Percentiles rank a stretch among this genome's conserved stretches.
Evolutionary conservation across 2,113 vertebrate species (phyloP).

Genomic region (Todiramphus saurophagus): DNA sequence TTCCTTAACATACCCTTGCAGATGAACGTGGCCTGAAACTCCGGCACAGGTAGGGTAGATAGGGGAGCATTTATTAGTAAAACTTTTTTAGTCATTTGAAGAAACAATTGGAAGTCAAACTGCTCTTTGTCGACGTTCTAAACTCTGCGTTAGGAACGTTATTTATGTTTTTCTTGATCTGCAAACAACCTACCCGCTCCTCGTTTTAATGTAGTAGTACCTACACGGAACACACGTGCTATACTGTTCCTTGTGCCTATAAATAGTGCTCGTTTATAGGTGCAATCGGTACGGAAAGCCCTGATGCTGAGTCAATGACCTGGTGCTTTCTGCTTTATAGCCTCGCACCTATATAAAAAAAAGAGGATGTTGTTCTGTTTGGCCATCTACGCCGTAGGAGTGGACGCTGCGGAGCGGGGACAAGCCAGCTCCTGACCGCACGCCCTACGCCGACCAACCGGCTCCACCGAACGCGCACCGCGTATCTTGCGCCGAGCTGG

Average conservation of each 20-base stretch:
- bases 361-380: background rate
- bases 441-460: background rate
- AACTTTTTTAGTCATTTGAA: background rate
- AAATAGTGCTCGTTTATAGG: background rate
- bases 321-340: background rate
- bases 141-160: background rate
- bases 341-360: background rate
- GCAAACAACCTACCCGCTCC: background rate
- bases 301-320: background rate
- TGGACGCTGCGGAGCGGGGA: accelerated
- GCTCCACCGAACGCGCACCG: background rate
- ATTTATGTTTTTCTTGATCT: background rate
- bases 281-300: background rate
- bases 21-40: background rate
- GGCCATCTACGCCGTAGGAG: too few relatives aligned
- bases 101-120: background rate
- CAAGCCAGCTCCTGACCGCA: background rate
- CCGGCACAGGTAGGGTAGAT: background rate
- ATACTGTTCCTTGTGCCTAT: accelerated
- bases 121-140: background rate
- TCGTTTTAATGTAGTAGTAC: background rate
- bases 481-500: background rate
- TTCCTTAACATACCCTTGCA: background rate
- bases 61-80: background rate
- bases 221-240: background rate